Percentiles rank a stretch among this genome's conserved stretches.
These are phyloP conservation scores for Luehdorfia chinensis DNA, from an alignment of 1,140 invertebrate genomes.

Conservation along the genomic window DNA sequence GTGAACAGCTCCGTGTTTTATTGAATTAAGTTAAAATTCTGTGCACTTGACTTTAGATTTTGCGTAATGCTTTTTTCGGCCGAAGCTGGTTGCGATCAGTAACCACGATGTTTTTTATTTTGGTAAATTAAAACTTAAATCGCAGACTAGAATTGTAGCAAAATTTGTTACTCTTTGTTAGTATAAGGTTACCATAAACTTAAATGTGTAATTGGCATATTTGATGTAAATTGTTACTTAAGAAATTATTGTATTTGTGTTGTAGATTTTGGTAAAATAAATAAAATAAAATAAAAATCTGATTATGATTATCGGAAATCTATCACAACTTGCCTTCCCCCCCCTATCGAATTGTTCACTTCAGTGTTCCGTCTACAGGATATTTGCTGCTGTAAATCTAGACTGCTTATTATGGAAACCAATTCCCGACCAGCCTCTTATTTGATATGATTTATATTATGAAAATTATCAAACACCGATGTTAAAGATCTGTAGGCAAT, in stretches of 20 bases:
- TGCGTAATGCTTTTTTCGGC: neutral
- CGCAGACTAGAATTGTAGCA: neutral
- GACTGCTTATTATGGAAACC: too few species aligned
- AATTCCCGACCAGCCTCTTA: too few species aligned
- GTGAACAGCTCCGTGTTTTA: neutral
- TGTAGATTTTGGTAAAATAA: conserved; percentile 6
- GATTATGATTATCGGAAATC: conserved; percentile 2
- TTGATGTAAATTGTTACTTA: conserved; percentile 4
- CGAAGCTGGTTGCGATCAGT: neutral
- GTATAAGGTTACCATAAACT: conserved; percentile 1
- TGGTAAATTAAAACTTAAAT: neutral
- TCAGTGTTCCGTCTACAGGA: too few species aligned
- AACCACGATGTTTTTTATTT: neutral
- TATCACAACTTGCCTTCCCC: too few species aligned
- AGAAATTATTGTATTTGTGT: conserved; percentile 7
- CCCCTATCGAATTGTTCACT: too few species aligned
- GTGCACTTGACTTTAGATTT: neutral
- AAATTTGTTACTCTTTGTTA: conserved; percentile 3
- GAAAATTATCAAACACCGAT: too few species aligned
- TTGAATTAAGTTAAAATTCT: neutral
- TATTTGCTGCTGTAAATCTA: too few species aligned
- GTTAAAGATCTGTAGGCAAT: too few species aligned
- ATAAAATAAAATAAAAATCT: neutral
- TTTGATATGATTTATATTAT: too few species aligned
- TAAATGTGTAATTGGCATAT: conserved; percentile 3